Base-by-base conservation (phyloP, 2,797 vertebrate species). In the Thunnus albacares region DNA sequence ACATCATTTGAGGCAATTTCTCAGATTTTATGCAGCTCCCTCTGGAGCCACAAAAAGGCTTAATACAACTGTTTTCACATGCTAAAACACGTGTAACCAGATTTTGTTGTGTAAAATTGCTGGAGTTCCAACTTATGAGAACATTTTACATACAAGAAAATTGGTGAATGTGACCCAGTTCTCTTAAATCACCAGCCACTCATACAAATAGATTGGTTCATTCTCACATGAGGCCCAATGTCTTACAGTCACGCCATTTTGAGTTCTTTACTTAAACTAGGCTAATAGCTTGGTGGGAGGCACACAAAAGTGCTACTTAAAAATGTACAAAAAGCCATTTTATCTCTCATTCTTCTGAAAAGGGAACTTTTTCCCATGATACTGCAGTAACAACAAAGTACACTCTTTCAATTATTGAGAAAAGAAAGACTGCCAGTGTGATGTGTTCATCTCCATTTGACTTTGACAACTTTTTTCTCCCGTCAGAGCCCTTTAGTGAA, bases 401-500 rank as follows among this genome's bases (percentile, higher is more conserved):
- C 51, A 55, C 38, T 6, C 24, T 57, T 71, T 69, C 53, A 80
- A 64, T 68, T 71, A 45, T 12, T 28, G 52, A 80, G 6, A 68
- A 60, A 80, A 66, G 28, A 67, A 58, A 71, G 22, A 4, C n/a
- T 0, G 5, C 63, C 47, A 24, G 38, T n/a, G 52, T 2, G 2
- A 74, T 33, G 58, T 41, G 17, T 75, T 67, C 75, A 62, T 57
- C 38, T 24, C 13, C 30, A 18, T 57, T 80, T 66, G 51, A 77
- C 62, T 72, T 24, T 66, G 63, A 70, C 57, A 66, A 70, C 57
- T 58, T 60, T 71, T 49, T 52, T 52, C 33, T 71, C 30, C 33
- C 51, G 38, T 71, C 71, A 45, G 35, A 71, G 62, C 47, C 20
- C 58, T 75, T 69, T 63, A 18, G 24, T 62, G 55, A 77, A 76